Evolutionary conservation across 2,888 invertebrate species (phyloP), one percentile per base, ranked within the genome.

Genomic region (Caradrina clavipalpis): DNA sequence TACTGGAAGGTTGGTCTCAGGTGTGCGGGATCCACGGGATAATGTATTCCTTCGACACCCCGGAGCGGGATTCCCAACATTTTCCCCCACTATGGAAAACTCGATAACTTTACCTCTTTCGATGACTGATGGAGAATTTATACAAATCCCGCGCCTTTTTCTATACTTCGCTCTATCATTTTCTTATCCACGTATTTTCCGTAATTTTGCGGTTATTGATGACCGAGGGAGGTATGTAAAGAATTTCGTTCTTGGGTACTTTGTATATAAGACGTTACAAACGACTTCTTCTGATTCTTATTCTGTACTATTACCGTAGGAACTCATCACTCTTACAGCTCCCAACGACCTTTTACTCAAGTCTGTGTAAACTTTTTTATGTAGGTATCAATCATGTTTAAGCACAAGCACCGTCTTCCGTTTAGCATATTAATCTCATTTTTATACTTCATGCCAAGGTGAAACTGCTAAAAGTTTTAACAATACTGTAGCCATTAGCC

Each of bases 31-130:
- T 84, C 75, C 73, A 84, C 78, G 82, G 85, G 83, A 87, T 90
- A 90, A 90, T 90, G 81, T 89, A 89, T 90, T 87, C 87, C 76
- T 55, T 58, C 60, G 57, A 49, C 56, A 84, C 80, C 81, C 71
- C 60, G 50, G 66, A 56, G 63, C 59, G 56, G 63, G 66, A 65
- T 72, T 49, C 60, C 42, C 56, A 71, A 67, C 53, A 69, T 73
- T 80, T 74, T 76, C 65, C 63, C 35, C 57, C 58, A 31, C 67
- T 35, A 62, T 69, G 58, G 63, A 73, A 79, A 81, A 69, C 76
- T 80, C 70, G 62, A 80, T 76, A 80, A 63, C 68, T 62, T 58
- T 49, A 57, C 71, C 68, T 70, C 55, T 76, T 64, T 66, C 62
- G 47, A 73, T 83, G 78, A 84, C 57, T 74, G 77, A 80, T 80